Percentiles rank a stretch among this genome's conserved stretches.
Conservation (phyloP, 1,140 invertebrate genomes). For the Leptopilina boulardi region DNA sequence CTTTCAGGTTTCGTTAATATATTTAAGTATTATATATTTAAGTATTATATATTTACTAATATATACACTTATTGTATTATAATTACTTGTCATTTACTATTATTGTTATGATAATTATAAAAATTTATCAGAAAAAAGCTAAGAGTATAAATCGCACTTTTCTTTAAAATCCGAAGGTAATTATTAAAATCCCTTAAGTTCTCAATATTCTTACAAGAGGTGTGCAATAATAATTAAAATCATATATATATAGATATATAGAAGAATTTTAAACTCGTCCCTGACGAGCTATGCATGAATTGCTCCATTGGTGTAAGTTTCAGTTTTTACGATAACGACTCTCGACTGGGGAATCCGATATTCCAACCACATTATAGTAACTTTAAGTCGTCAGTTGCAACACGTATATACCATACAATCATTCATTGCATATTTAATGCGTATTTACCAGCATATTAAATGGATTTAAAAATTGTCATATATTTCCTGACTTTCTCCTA, state of each 20-base stretch:
- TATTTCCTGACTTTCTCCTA: neutral
- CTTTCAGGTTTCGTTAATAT: too few relatives aligned
- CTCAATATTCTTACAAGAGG: too few relatives aligned
- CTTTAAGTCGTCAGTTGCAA: neutral
- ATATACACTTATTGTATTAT: too few relatives aligned
- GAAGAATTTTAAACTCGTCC: neutral
- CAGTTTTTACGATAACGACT: slow-evolving; percentile 19
- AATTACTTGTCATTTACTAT: too few relatives aligned
- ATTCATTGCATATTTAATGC: slow-evolving; percentile 9
- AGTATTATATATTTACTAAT: too few relatives aligned
- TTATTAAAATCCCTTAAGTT: too few relatives aligned
- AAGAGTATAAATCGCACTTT: too few relatives aligned
- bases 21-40: too few relatives aligned
- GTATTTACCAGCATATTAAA: neutral
- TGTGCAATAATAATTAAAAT: too few relatives aligned
- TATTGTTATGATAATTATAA: too few relatives aligned
- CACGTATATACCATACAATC: neutral
- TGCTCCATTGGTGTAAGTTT: neutral
- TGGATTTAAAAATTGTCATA: neutral
- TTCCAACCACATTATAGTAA: slow-evolving; percentile 1
- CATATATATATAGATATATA: neutral
- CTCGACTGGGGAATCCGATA: slow-evolving; percentile 13
- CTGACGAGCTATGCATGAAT: slow-evolving; percentile 23
- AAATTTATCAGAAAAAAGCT: too few relatives aligned
- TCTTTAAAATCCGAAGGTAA: too few relatives aligned